These are phyloP conservation scores for Scalopus aquaticus DNA, from an alignment of 2,113 vertebrate species.

Conservation along the genomic window DNA sequence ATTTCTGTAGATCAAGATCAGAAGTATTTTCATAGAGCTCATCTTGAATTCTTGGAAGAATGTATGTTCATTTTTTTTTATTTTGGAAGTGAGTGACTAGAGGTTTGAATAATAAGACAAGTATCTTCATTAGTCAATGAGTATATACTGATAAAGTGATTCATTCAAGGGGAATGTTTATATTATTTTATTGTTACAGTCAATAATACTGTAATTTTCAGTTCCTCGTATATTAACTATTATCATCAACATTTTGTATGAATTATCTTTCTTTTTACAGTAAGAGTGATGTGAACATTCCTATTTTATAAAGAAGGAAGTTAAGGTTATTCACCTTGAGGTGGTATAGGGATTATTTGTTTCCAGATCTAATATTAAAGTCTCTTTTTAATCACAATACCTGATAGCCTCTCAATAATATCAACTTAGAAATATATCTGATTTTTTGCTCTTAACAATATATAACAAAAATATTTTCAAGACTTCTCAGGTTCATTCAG, in stretches of 20 bases:
- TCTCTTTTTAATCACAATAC: neutral
- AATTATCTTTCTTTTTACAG: neutral
- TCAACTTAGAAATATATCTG: neutral
- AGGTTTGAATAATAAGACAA: neutral
- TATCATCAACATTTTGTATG: neutral
- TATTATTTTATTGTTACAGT: neutral
- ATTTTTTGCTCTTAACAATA: neutral
- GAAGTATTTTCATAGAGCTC: neutral
- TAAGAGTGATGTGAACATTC: neutral
- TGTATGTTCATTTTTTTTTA: slow-evolving; percentile 15
- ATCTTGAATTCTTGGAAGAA: neutral
- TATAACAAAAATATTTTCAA: neutral
- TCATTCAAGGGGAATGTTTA: neutral
- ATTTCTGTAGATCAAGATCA: neutral
- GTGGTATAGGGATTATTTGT: neutral
- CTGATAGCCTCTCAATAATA: neutral
- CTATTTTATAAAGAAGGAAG: neutral
- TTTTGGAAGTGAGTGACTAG: neutral
- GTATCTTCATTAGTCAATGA: neutral
- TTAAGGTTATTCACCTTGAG: neutral
- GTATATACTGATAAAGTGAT: neutral
- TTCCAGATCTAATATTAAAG: neutral
- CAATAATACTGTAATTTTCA: slow-evolving; percentile 31
- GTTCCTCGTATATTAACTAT: neutral
- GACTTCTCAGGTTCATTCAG: neutral